phyloP scores from a whole-genome alignment of 1,140 invertebrate genomes.

The Drosophila kepulauana region DNA sequence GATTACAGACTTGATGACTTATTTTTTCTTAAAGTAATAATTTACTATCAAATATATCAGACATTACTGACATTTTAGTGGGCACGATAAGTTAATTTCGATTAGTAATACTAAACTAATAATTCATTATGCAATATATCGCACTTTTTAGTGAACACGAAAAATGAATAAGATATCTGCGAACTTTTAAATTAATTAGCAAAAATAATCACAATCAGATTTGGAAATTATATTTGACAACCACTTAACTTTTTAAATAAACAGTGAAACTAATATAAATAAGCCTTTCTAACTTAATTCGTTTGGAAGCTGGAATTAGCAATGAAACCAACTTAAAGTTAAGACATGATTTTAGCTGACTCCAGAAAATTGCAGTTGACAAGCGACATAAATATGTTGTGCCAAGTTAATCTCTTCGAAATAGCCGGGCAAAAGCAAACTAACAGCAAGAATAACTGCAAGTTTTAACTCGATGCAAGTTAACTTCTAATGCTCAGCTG shows the following conservation, averaged over 20 bases:
- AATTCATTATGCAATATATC: too few relatives aligned
- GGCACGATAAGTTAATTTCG: too few relatives aligned
- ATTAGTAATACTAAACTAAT: too few relatives aligned
- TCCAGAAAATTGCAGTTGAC: not conserved
- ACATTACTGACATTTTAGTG: too few relatives aligned
- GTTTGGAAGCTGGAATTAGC: not conserved
- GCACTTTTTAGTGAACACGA: too few relatives aligned
- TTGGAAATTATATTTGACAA: not conserved
- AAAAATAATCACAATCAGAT: not conserved
- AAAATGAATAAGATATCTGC: too few relatives aligned
- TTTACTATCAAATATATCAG: too few relatives aligned
- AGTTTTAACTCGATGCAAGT: slow-evolving; percentile 1
- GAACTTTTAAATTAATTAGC: too few relatives aligned
- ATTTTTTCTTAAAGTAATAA: too few relatives aligned
- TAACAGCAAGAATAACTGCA: not conserved
- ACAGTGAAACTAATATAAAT: not conserved
- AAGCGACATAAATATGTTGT: not conserved
- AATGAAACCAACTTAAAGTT: not conserved
- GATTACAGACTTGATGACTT: too few relatives aligned
- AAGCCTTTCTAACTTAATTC: not conserved
- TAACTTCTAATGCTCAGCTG: slow-evolving; percentile 3
- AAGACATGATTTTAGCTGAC: not conserved
- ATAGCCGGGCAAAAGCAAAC: not conserved
- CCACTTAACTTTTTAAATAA: not conserved
- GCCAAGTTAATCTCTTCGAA: not conserved